Evolutionary conservation across 2,113 vertebrate genomes (phyloP).

Genomic region (Myrmecophaga tridactyla): DNA sequence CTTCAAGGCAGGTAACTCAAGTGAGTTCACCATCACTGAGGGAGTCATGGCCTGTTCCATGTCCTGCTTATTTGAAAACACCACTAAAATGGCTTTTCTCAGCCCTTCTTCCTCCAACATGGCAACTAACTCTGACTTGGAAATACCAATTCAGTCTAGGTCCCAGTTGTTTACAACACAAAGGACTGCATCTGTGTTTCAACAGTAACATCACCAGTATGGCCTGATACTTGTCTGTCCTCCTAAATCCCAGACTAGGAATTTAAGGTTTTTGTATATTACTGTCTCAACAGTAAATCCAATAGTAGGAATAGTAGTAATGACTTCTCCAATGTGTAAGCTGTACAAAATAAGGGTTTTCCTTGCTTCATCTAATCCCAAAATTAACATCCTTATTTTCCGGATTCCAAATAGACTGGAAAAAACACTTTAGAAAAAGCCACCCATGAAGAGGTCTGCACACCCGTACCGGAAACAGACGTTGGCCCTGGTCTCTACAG

Average conservation of each 20-base stretch:
- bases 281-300: constrained; percentile 99
- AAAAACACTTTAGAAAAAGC: constrained; percentile 97
- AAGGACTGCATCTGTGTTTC: constrained; percentile 98
- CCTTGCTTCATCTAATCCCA: constrained; percentile 97
- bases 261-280: constrained; percentile 97
- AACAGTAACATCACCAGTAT: constrained; percentile 99
- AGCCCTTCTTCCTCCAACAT: constrained; percentile 99
- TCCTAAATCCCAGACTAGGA: constrained; percentile 99
- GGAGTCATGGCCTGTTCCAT: constrained; percentile 99
- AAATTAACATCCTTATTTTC: constrained; percentile 98
- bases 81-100: constrained; percentile 98
- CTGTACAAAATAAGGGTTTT: constrained; percentile 99
- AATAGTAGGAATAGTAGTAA: constrained; percentile 98
- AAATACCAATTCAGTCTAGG: constrained; percentile 97
- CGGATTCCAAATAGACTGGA: constrained; percentile 95
- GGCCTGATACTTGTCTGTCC: constrained; percentile 99
- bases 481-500: too few relatives aligned
- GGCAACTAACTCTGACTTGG: constrained; percentile 97
- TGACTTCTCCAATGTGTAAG: constrained; percentile 97
- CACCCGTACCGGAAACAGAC: too few relatives aligned
- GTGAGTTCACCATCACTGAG: constrained; percentile 94
- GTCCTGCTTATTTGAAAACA: constrained; percentile 99
- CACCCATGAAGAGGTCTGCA: constrained; percentile 88
- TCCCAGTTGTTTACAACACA: constrained; percentile 99
- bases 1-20: constrained; percentile 95